A percentile compares a stretch with the other conserved stretches of the same genome.
Conservation (phyloP, 1,140 invertebrate genomes). For the Drosophila lacteicornis region DNA sequence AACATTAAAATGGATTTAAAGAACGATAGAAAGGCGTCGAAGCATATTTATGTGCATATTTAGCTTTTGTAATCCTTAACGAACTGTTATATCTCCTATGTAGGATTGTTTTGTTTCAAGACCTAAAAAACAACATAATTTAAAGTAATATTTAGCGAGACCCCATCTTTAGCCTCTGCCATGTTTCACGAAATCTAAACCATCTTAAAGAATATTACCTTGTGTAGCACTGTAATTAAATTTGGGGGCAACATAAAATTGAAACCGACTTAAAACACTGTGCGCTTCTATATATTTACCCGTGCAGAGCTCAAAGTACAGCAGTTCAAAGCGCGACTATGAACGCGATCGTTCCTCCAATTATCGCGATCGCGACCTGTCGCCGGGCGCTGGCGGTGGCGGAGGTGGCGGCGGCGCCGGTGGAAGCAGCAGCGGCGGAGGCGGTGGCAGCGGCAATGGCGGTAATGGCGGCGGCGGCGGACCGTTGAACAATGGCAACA, state of each 20-base stretch:
- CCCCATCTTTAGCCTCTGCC: not conserved
- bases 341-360: constrained; percentile 84
- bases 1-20: too few relatives aligned
- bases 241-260: not conserved
- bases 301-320: constrained; percentile 90
- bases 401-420: constrained; percentile 87
- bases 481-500: constrained; percentile 90
- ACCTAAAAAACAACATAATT: too few relatives aligned
- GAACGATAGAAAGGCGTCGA: too few relatives aligned
- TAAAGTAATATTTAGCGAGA: too few relatives aligned
- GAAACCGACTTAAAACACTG: constrained; percentile 32
- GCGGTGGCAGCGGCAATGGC: constrained; percentile 89
- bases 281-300: constrained; percentile 40
- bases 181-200: constrained; percentile 1
- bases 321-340: constrained; percentile 86
- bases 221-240: constrained; percentile 12
- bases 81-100: not conserved
- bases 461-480: constrained; percentile 86
- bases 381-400: constrained; percentile 89
- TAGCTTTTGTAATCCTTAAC: not conserved
- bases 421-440: constrained; percentile 89
- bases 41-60: not conserved
- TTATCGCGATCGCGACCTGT: constrained; percentile 84
- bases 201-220: constrained; percentile 7
- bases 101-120: not conserved